phyloP scores from a whole-genome alignment of 2,113 vertebrate species.

The Riparia riparia region DNA sequence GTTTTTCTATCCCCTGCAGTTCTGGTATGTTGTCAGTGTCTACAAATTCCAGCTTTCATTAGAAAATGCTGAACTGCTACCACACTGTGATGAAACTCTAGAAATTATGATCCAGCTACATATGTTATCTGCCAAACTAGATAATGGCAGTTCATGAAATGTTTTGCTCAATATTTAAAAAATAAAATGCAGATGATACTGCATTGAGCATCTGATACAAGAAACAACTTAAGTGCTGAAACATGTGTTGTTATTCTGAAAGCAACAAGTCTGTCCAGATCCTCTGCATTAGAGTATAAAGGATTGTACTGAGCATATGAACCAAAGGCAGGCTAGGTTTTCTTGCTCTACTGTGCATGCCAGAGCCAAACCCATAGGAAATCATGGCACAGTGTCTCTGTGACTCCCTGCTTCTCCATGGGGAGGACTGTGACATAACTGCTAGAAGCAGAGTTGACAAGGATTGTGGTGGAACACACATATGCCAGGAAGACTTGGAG shows the following conservation, averaged over 20 bases:
- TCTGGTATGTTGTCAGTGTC: neutral
- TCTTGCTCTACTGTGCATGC: neutral
- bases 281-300: neutral
- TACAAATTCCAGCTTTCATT: neutral
- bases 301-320: neutral
- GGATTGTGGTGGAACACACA: neutral
- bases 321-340: neutral
- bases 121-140: neutral
- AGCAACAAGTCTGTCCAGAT: neutral
- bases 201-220: neutral
- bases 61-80: neutral
- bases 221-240: neutral
- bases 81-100: neutral
- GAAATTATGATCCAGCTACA: neutral
- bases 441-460: neutral
- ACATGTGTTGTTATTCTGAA: neutral
- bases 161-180: neutral
- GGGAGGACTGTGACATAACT: neutral
- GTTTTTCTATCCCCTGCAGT: neutral
- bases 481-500: neutral
- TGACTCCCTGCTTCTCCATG: neutral
- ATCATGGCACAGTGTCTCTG: neutral
- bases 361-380: neutral
- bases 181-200: neutral
- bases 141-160: neutral